Percentiles rank a stretch among this genome's conserved stretches.
These are phyloP conservation scores for Pseudeuparius sepicola DNA, from an alignment of 2,888 invertebrate species.

Conservation along the genomic window DNA sequence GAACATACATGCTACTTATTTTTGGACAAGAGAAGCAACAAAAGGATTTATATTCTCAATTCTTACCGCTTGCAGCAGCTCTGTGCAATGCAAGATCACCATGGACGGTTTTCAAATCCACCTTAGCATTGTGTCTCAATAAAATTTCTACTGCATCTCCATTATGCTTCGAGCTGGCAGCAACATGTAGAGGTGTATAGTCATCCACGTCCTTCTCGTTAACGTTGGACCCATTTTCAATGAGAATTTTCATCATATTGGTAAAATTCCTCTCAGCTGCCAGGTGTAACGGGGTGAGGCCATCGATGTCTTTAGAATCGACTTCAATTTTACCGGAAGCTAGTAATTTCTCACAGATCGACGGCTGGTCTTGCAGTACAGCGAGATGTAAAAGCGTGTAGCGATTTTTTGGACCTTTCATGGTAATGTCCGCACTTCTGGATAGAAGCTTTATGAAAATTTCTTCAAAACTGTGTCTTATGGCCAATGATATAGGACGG, in stretches of 20 bases:
- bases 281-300: constrained; percentile 25
- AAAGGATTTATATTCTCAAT: constrained; percentile 7
- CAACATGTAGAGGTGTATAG: constrained; percentile 26
- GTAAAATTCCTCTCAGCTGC: constrained; percentile 22
- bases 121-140: constrained; percentile 20
- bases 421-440: constrained; percentile 14
- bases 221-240: constrained; percentile 22
- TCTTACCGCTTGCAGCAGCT: constrained; percentile 25
- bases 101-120: constrained; percentile 18
- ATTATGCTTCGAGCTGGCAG: constrained; percentile 17
- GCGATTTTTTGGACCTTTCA: constrained; percentile 17
- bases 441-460: constrained; percentile 19
- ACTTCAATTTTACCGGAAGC: constrained; percentile 18
- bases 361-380: constrained; percentile 13
- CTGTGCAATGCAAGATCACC: constrained; percentile 26
- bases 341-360: constrained; percentile 20
- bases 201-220: constrained; percentile 23
- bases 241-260: constrained; percentile 19
- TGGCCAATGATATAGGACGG: constrained; percentile 21
- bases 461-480: constrained; percentile 14
- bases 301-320: constrained; percentile 21
- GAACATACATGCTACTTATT: no score
- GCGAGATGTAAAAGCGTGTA: constrained; percentile 24
- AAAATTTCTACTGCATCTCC: constrained; percentile 19
- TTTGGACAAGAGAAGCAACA: no score